Percentiles rank a stretch among this genome's conserved stretches.
Conservation (phyloP, 23 tunicate genomes). For the Ciona savignyi region DNA sequence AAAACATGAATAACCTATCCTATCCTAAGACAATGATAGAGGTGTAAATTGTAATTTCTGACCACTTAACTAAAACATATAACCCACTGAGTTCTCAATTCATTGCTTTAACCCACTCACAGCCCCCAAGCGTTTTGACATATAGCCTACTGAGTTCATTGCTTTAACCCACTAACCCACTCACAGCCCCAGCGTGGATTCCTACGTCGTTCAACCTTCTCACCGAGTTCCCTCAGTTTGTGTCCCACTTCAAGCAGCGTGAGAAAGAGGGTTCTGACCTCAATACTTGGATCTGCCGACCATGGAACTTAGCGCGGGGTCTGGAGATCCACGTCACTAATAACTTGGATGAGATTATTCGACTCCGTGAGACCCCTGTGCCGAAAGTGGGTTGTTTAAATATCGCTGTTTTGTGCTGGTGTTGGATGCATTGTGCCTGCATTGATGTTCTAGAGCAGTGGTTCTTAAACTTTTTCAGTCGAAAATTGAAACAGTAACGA, state of each 20-base stretch:
- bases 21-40: too few relatives aligned
- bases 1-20: too few relatives aligned
- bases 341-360: slow-evolving; percentile 42
- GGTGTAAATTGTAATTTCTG: too few relatives aligned
- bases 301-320: slow-evolving; percentile 37
- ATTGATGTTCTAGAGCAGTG: too few relatives aligned
- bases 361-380: slow-evolving; percentile 38
- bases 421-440: too few relatives aligned
- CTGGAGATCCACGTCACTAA: slow-evolving; percentile 22
- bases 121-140: slow-evolving; percentile 28
- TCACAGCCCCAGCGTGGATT: slow-evolving; percentile 44
- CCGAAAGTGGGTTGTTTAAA: slow-evolving; percentile 34
- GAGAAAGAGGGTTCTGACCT: slow-evolving; percentile 2
- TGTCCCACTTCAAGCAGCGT: slow-evolving; percentile 31
- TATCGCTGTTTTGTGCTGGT: too few relatives aligned
- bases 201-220: slow-evolving; percentile 51
- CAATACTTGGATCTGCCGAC: slow-evolving; percentile 59
- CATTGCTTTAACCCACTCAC: too few relatives aligned
- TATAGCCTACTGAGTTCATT: slow-evolving; percentile 28
- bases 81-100: too few relatives aligned
- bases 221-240: slow-evolving; percentile 47
- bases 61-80: too few relatives aligned
- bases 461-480: too few relatives aligned
- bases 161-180: too few relatives aligned
- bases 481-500: too few relatives aligned